phyloP scores from a whole-genome alignment of 2,888 invertebrate genomes.

The Thumatha senex region DNA sequence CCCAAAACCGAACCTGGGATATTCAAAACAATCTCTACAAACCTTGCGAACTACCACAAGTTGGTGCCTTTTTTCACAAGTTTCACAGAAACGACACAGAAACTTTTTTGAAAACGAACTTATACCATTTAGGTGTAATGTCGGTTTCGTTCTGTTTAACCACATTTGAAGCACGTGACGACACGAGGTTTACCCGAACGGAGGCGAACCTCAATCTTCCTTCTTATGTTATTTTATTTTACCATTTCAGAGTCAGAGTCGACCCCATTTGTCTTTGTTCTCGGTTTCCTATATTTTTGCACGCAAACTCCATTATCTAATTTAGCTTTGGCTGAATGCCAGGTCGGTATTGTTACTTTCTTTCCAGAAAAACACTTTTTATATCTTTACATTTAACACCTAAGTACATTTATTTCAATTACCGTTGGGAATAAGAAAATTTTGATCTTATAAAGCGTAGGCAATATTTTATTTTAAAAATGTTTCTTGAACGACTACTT shows the following conservation, averaged over 20 bases:
- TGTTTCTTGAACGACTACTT: too few relatives aligned
- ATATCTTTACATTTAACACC: slow-evolving; percentile 74
- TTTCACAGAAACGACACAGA: slow-evolving; percentile 21
- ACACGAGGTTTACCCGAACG: slow-evolving; percentile 41
- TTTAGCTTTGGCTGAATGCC: slow-evolving; percentile 83
- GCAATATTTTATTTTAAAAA: slow-evolving; percentile 27
- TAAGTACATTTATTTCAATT: slow-evolving; percentile 74
- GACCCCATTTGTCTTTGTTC: slow-evolving; percentile 83
- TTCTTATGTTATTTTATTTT: slow-evolving; percentile 77
- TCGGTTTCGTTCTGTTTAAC: slow-evolving; percentile 44
- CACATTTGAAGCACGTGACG: slow-evolving; percentile 53
- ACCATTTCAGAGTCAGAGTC: slow-evolving; percentile 73
- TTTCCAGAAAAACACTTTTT: slow-evolving; percentile 73
- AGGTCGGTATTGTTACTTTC: slow-evolving; percentile 78
- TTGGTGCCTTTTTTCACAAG: slow-evolving; percentile 37
- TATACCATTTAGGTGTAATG: slow-evolving; percentile 41
- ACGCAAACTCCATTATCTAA: slow-evolving; percentile 84
- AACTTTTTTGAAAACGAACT: slow-evolving; percentile 36
- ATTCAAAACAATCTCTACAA: slow-evolving; percentile 32
- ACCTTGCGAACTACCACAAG: slow-evolving; percentile 29
- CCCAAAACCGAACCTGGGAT: slow-evolving; percentile 18
- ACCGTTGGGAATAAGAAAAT: slow-evolving; percentile 45
- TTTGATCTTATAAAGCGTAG: slow-evolving; percentile 40
- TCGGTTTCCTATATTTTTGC: slow-evolving; percentile 83
- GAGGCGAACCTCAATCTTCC: slow-evolving; percentile 64